Evolutionary conservation across 2,797 vertebrate species (phyloP), one percentile per base, ranked within the genome.

Genomic region (Hypotaenidia okinawae): DNA sequence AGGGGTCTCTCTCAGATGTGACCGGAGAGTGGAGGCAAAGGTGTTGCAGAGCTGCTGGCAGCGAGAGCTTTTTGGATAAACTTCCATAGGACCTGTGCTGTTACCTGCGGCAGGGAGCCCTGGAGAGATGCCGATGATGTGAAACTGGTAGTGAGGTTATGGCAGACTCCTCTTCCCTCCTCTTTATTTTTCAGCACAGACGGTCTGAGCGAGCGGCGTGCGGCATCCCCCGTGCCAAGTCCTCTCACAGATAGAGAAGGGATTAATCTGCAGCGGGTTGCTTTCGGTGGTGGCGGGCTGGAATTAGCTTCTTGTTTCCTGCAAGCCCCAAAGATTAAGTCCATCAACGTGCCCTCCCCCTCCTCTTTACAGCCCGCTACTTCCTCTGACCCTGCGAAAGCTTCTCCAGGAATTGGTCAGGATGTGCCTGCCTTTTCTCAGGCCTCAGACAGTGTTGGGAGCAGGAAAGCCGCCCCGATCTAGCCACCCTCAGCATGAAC

Each of bases 401-500:
- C 80, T 94, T 89, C 95, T 88, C 66, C 45, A 80, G 91, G 92
- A 96, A 85, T 82, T 78, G 87, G 81, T 92, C 75, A 87, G 93
- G 86, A 92, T 93, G 93, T 83, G 93, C 86, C 86, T 95, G 94
- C 93, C 81, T 93, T 96, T 93, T 88, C 82, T 96, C 85, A 91
- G 92, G 73, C 87, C 72, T 84, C 72, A 95, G 84, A 25, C 51
- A 21, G 68, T 6, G 47, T 68, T 52, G 54, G 67, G 66, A 94
- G 85, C 69, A 45, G 79, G 82, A 59, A 69, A 66, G 70, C 80
- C 69, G 21, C 75, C 73, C 82, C 0, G 0, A 9, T 8, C 7
- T 27, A 61, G 72, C 0, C 2, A 25, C 63, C 64, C 55, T 43
- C 9, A 2, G 77, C 3, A 1, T 23, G 63, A 95, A 2, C 41